Base-by-base conservation (phyloP, 2,113 vertebrate species). In the Pandion haliaetus region DNA sequence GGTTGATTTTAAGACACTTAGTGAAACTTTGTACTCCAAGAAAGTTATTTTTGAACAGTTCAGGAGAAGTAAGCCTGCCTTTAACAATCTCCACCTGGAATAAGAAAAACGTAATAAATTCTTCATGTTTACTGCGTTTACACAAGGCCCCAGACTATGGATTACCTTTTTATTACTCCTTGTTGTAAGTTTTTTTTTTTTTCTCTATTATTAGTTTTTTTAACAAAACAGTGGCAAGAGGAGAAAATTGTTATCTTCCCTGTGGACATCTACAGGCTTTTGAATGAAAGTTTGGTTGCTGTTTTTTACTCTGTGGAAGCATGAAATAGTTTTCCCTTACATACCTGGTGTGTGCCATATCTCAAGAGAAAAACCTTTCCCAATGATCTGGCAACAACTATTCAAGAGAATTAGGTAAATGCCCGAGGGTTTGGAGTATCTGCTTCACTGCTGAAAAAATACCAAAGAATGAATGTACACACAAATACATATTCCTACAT, bases 141-240 rank as follows among this genome's bases (percentile, higher is more conserved):
- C 97, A 98, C 82, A 92, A 96, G 86, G 92, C 95, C 95, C 96
- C 95, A 95, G 95, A 96, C 97, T 98, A 97, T 97, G 96, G 97
- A 97, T 98, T 98, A 96, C 25, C 95, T 97, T 97, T 98, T 98
- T 98, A 98, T 98, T 98, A 98, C 96, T 98, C 92, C 95, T 96
- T 97, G 97, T 98, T 97, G 93, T 95, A 95, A 91, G 95, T 49
- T 70, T 93, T 96, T 95, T 84, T 96, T 72, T 34, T 34, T 32
- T 21, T 1, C 84, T 96, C 96, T 97, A 97, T 98, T 98, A 98
- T 96, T 97, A 96, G 93, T 97, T 97, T 98, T 82, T 95, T 93
- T 97, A 89, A 93, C 95, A 97, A 97, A 98, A 97, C 90, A 96
- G 92, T 91, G 96, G 86, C 93, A 97, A 91, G 90, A 95, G 96